These are phyloP conservation scores for Triops longicaudatus DNA, from an alignment of 1,140 invertebrate genomes.

Conservation along the genomic window DNA sequence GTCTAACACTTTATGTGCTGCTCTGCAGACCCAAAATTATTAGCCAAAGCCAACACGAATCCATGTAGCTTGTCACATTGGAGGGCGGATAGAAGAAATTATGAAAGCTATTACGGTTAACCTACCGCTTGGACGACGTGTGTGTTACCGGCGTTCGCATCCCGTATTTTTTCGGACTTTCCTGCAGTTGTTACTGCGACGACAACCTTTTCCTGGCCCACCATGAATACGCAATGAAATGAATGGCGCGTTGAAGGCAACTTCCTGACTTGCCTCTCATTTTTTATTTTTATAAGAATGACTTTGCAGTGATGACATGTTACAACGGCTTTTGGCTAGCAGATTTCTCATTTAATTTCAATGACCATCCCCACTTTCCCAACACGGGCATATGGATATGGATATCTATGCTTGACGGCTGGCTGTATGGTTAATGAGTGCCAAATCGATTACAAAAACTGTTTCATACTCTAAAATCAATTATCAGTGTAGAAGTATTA, in stretches of 20 bases:
- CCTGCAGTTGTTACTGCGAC: not conserved
- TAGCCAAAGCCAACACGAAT: not conserved
- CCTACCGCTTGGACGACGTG: not conserved
- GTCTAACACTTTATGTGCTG: not conserved
- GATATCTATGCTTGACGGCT: too few species aligned
- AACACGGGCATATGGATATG: too few species aligned
- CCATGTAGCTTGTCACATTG: constrained; percentile 4
- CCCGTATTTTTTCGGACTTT: not conserved
- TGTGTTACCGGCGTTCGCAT: not conserved
- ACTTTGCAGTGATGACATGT: not conserved
- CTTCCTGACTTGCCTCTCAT: not conserved
- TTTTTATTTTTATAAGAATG: not conserved
- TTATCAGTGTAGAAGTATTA: too few species aligned
- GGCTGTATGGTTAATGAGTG: too few species aligned
- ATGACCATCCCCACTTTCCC: not conserved
- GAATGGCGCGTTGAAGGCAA: constrained; percentile 2
- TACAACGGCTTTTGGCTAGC: not conserved
- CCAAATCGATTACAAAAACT: too few species aligned
- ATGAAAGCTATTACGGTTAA: constrained; percentile 7
- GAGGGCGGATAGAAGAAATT: not conserved
- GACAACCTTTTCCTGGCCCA: not conserved
- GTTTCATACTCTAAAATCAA: too few species aligned
- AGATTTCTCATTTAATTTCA: constrained; percentile 11
- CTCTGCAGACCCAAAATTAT: not conserved
- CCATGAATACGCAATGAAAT: not conserved